Percentiles rank a stretch among this genome's conserved stretches.
Conservation (phyloP, 2,113 vertebrate genomes). For the Raja brachyura region DNA sequence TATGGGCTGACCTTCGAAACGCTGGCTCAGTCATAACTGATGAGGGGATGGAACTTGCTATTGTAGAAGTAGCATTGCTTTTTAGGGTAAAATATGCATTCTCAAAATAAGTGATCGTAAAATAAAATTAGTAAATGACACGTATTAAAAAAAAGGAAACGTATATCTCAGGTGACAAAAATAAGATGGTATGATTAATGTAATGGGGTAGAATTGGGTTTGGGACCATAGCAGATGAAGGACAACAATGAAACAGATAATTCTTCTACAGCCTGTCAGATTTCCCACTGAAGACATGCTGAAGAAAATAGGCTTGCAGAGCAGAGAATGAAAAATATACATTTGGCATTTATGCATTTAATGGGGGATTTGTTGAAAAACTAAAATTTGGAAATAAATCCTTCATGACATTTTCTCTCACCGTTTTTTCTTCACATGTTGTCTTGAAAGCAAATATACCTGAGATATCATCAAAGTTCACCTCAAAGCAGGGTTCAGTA, state of each 20-base stretch:
- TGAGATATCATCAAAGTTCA: constrained; percentile 36
- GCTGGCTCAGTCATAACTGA: not conserved
- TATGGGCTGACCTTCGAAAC: not conserved
- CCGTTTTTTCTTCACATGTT: not conserved
- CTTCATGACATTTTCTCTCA: not conserved
- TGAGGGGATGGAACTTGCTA: not conserved
- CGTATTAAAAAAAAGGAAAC: not conserved
- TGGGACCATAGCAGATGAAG: not conserved
- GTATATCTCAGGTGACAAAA: not conserved
- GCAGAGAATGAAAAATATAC: not conserved
- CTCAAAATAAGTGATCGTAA: not conserved
- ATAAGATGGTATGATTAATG: not conserved
- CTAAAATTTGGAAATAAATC: not conserved
- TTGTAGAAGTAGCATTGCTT: not conserved
- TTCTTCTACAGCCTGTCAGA: not conserved
- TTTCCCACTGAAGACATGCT: not conserved
- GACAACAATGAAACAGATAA: not conserved
- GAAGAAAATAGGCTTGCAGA: not conserved
- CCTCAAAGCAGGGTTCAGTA: constrained; percentile 14
- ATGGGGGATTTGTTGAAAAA: not conserved
- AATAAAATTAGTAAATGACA: not conserved
- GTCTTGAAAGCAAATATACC: constrained; percentile 32
- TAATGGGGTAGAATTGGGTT: not conserved
- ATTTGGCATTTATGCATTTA: not conserved
- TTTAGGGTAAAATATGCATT: not conserved